Evolutionary conservation across 2,888 invertebrate species (phyloP).

Genomic region (Hirtodrosophila cameraria): DNA sequence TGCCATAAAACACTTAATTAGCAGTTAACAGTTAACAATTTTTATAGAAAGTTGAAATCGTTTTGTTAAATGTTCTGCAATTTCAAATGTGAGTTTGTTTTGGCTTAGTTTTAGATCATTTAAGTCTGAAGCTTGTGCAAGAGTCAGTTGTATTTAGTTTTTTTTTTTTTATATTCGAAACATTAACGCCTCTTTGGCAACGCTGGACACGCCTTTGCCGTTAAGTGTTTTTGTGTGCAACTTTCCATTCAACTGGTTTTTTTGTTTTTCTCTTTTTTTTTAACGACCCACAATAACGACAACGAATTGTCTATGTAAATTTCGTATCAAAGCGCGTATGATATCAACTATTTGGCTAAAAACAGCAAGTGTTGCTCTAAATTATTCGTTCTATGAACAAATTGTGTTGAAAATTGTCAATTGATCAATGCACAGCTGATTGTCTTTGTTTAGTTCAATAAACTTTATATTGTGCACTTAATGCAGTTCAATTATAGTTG

Average conservation of each 20-base stretch:
- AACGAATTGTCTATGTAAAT: slow-evolving; percentile 26
- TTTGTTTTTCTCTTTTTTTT: slow-evolving; percentile 10
- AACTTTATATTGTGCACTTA: no score
- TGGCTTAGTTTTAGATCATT: background rate
- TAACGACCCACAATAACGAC: slow-evolving; percentile 25
- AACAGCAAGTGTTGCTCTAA: no score
- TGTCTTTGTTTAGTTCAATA: no score
- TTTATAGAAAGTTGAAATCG: slow-evolving; percentile 2
- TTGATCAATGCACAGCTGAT: no score
- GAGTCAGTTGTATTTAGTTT: slow-evolving; percentile 20
- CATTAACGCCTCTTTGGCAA: slow-evolving; percentile 45
- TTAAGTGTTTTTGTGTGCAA: slow-evolving; percentile 23
- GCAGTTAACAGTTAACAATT: background rate
- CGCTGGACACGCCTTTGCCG: slow-evolving; percentile 40
- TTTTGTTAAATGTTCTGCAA: background rate
- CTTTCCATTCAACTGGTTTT: slow-evolving; percentile 66
- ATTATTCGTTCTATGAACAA: background rate
- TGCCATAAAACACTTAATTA: background rate
- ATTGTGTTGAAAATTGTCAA: no score
- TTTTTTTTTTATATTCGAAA: slow-evolving; percentile 2
- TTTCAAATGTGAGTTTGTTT: slow-evolving; percentile 9
- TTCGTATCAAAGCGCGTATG: slow-evolving; percentile 34
- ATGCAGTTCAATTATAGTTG: no score
- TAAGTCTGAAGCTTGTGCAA: slow-evolving; percentile 20
- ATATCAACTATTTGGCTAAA: no score